Evolutionary conservation across 1,140 invertebrate species (phyloP).

Genomic region (Pectinophora gossypiella): DNA sequence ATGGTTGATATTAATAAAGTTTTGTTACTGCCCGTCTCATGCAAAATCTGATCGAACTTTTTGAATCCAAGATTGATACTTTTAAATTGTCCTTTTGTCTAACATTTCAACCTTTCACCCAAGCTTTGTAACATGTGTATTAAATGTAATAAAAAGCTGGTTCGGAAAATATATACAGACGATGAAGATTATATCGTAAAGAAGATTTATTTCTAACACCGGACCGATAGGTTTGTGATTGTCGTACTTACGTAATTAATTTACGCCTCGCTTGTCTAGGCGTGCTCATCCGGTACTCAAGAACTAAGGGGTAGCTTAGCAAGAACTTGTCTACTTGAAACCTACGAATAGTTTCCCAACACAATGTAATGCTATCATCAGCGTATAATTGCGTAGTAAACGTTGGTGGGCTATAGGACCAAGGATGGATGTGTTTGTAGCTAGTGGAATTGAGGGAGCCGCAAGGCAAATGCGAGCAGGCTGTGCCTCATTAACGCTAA

Average conservation of each 20-base stretch:
- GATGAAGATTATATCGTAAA: too few species aligned
- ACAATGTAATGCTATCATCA: constrained; percentile 13
- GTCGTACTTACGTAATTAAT: too few species aligned
- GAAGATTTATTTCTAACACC: too few species aligned
- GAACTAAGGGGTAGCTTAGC: background rate
- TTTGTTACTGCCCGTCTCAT: background rate
- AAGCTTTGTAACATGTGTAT: too few species aligned
- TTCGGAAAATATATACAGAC: too few species aligned
- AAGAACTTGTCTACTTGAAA: background rate
- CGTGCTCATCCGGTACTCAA: background rate
- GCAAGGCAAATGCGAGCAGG: constrained; percentile 31
- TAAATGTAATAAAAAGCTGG: too few species aligned
- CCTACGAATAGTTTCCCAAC: background rate
- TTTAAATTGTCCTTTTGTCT: background rate
- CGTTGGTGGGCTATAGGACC: background rate
- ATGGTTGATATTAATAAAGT: constrained; percentile 2
- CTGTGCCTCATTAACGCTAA: constrained; percentile 42
- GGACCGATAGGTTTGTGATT: too few species aligned
- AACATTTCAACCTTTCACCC: background rate
- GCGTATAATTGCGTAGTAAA: constrained; percentile 7
- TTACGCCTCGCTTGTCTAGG: too few species aligned
- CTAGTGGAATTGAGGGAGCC: constrained; percentile 18
- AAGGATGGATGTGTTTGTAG: too few species aligned
- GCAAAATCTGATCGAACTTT: background rate
- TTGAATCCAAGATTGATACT: constrained; percentile 3